These are phyloP conservation scores for Xyliphius kryptos DNA, from an alignment of 2,113 vertebrate species.

Conservation along the genomic window DNA sequence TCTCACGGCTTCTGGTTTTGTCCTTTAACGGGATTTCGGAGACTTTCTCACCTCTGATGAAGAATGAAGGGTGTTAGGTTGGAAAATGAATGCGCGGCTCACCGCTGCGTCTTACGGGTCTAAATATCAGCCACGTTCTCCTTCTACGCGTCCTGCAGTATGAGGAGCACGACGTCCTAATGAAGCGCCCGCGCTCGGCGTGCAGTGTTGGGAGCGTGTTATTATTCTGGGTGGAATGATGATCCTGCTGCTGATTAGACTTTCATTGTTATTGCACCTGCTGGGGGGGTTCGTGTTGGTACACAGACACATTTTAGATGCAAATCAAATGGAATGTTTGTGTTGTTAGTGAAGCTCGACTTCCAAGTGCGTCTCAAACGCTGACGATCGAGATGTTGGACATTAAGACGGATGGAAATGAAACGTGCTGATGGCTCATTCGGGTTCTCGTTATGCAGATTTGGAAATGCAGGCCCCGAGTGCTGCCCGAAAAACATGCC, in stretches of 20 bases:
- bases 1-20: background rate
- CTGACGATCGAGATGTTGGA: too few relatives aligned
- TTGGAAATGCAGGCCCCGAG: too few relatives aligned
- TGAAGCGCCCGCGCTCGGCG: too few relatives aligned
- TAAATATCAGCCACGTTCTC: too few relatives aligned
- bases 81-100: background rate
- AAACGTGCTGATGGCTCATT: too few relatives aligned
- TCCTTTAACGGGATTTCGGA: background rate
- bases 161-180: too few relatives aligned
- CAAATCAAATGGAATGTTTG: background rate
- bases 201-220: background rate
- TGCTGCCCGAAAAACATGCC: too few relatives aligned
- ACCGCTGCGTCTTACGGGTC: background rate
- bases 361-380: too few relatives aligned
- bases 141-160: too few relatives aligned
- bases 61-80: background rate
- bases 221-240: background rate
- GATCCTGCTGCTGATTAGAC: background rate
- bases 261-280: background rate
- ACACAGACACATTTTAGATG: constrained; percentile 1
- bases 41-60: background rate
- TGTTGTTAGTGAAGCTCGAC: background rate
- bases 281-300: background rate
- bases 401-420: too few relatives aligned
- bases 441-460: too few relatives aligned